Evolutionary conservation across 2,113 vertebrate species (phyloP).

Genomic region (Cynocephalus volans): DNA sequence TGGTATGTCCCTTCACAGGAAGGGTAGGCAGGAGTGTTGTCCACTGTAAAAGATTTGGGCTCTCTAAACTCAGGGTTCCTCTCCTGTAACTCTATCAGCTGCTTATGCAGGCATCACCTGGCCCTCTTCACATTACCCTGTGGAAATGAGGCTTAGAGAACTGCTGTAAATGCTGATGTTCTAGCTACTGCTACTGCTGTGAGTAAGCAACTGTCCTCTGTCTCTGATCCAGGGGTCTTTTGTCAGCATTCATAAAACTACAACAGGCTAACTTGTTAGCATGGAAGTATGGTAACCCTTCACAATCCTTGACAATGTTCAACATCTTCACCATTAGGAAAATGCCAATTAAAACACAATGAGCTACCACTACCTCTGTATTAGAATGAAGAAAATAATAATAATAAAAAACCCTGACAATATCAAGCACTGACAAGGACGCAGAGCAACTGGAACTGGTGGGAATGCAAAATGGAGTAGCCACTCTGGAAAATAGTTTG

Average conservation of each 20-base stretch:
- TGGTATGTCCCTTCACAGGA: not conserved
- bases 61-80: not conserved
- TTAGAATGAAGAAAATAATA: not conserved
- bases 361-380: not conserved
- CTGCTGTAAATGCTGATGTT: not conserved
- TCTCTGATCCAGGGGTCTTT: not conserved
- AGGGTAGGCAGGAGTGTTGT: not conserved
- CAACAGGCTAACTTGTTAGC: not conserved
- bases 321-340: not conserved
- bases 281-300: not conserved
- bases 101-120: not conserved
- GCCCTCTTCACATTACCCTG: not conserved
- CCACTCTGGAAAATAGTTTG: not conserved
- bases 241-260: not conserved
- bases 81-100: not conserved
- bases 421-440: not conserved
- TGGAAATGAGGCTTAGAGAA: not conserved
- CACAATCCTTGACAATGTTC: not conserved
- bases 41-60: not conserved
- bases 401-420: not conserved
- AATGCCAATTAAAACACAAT: not conserved
- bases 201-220: not conserved
- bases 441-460: not conserved
- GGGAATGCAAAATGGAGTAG: not conserved
- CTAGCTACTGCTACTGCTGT: not conserved